Evolutionary conservation across 2,797 vertebrate genomes (phyloP), one percentile per base, ranked within the genome.

Genomic region (Acanthurus leucopareius): DNA sequence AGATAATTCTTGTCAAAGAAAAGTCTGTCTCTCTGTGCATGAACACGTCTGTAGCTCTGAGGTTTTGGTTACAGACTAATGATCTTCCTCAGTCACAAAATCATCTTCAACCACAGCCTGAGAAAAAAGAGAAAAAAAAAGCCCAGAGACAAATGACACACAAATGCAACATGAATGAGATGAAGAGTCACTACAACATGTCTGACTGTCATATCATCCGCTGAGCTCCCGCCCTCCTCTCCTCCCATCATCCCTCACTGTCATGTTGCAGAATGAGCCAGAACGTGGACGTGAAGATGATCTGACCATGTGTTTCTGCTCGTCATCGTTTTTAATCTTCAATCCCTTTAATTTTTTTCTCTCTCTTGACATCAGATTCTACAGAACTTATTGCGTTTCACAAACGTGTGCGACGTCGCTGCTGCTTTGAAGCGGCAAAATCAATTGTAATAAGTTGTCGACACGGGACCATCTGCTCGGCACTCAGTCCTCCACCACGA

Each of bases 231-330:
- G 38, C 73, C 53, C 76, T 71, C 45, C 57, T 67, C 65, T 72
- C 44, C 44, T 84, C 80, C 74, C 64, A 53, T 73, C 88, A 86
- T 92, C 80, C 86, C 70, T 90, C 83, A 83, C 79, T 89, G 86
- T 92, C 89, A 82, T 2, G 22, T 66, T 20, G 65, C 61, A 73
- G 76, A 80, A 48, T 5, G 77, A 80, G 44, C 52, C 59, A 10
- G 25, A 57, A 62, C 51, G 5, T 32, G 48, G 65, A 35, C 3
- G 75, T 88, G 32, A 75, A 77, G 77, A 89, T 80, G 78, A 90
- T 86, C 85, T 73, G 80, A 81, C 75, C 89, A 91, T 73, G 17
- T 90, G 90, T 77, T 73, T 63, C 85, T 76, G 79, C 83, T 84
- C 82, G 52, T 89, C 90, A 85, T 19, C 60, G 32, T 60, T 45